phyloP scores from a whole-genome alignment of 2,888 invertebrate species.

The Microplitis manilae region DNA sequence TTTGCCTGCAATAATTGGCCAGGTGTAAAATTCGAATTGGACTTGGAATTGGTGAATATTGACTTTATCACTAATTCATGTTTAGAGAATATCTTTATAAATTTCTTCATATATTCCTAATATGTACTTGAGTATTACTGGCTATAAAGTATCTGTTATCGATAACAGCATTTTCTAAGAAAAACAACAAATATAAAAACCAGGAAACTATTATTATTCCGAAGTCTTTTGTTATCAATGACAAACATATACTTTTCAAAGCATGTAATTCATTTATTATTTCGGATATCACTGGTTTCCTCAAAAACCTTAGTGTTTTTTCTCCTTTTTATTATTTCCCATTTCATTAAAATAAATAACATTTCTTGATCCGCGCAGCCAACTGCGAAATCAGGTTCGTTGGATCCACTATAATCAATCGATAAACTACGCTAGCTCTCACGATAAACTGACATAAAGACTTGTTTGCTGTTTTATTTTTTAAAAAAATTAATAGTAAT shows the following conservation, averaged over 20 bases:
- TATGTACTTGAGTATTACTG: not conserved
- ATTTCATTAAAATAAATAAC: not conserved
- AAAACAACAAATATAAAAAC: not conserved
- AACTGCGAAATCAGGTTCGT: not conserved
- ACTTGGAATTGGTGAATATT: too few species aligned
- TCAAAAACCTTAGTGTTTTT: not conserved
- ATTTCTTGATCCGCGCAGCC: not conserved
- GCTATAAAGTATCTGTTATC: not conserved
- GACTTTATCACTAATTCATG: too few species aligned
- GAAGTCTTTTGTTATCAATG: not conserved
- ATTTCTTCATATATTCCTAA: not conserved
- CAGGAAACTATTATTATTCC: not conserved
- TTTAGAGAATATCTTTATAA: too few species aligned
- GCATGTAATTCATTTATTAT: not conserved
- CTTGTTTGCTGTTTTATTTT: not conserved
- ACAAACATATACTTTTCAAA: not conserved
- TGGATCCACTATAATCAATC: not conserved
- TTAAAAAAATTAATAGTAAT: not conserved
- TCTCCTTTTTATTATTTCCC: not conserved
- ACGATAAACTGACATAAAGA: constrained; percentile 1
- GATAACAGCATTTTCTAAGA: not conserved
- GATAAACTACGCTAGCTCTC: not conserved
- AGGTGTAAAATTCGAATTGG: too few species aligned
- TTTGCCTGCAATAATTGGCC: too few species aligned
- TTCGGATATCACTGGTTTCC: not conserved